These are phyloP conservation scores for Sciaenops ocellatus DNA, from an alignment of 2,797 vertebrate genomes.

Conservation along the genomic window DNA sequence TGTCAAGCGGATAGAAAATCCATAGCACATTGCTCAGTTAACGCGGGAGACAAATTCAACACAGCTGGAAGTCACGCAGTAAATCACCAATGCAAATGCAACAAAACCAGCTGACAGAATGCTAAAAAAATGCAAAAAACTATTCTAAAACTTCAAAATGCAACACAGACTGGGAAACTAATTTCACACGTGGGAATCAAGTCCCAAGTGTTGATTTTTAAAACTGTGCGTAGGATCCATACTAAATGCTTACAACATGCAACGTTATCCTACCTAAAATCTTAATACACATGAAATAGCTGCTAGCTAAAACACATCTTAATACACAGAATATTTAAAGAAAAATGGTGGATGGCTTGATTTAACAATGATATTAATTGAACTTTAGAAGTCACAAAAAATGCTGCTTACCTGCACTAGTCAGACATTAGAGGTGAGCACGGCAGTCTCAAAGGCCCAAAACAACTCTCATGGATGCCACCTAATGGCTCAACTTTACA, in stretches of 20 bases:
- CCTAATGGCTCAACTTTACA: not conserved
- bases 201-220: no score
- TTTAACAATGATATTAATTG: constrained; percentile 4
- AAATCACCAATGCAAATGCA: no score
- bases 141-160: no score
- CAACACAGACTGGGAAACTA: no score
- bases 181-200: no score
- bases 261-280: not conserved
- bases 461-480: not conserved
- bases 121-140: no score
- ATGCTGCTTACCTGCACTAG: not conserved
- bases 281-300: not conserved
- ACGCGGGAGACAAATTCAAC: not conserved
- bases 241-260: no score
- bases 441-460: not conserved
- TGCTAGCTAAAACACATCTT: not conserved
- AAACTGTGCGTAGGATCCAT: no score
- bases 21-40: not conserved
- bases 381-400: not conserved
- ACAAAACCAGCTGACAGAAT: no score
- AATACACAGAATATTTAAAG: not conserved
- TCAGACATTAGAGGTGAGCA: not conserved
- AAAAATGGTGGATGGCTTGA: not conserved
- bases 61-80: no score
- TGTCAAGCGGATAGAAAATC: not conserved